A percentile compares a stretch with the other conserved stretches of the same genome.
Evolutionary conservation across 53 echinoderm and acorn worm species (phyloP).

Genomic region (Luidia sarsii): DNA sequence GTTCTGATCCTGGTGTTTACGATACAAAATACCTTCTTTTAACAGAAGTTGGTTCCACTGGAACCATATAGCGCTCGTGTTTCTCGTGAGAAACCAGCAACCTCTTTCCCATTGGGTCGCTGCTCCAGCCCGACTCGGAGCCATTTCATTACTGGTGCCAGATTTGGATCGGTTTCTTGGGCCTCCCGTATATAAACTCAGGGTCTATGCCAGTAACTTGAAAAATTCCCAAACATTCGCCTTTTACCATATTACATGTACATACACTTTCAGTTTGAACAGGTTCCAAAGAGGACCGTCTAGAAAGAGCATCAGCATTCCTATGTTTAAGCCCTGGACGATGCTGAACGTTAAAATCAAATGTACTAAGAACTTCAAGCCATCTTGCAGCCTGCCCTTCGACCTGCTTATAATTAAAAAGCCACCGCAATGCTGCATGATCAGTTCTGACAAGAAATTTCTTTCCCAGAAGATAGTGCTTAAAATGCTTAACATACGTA

Average conservation of each 20-base stretch:
- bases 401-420: conserved; percentile 24
- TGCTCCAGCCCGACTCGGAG: background rate
- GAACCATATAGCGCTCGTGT: conserved; percentile 19
- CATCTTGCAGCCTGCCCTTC: conserved; percentile 48
- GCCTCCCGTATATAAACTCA: conserved; percentile 5
- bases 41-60: conserved; percentile 21
- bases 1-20: background rate
- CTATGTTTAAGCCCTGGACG: conserved; percentile 20
- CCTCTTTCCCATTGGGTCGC: conserved; percentile 3
- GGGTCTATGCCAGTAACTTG: background rate
- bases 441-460: conserved; percentile 10
- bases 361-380: conserved; percentile 11
- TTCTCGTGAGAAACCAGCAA: background rate
- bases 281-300: too few species aligned
- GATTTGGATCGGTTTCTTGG: conserved; percentile 17
- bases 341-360: conserved; percentile 20
- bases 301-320: conserved; percentile 33
- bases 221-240: too few species aligned
- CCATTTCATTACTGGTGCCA: conserved; percentile 30
- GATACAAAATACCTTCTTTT: background rate
- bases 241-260: too few species aligned
- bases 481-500: conserved; percentile 12
- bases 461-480: conserved; percentile 50
- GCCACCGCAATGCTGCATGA: conserved; percentile 47
- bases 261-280: too few species aligned